Conservation (phyloP, 2,797 vertebrate species). For the Sebastes trivittatus region DNA sequence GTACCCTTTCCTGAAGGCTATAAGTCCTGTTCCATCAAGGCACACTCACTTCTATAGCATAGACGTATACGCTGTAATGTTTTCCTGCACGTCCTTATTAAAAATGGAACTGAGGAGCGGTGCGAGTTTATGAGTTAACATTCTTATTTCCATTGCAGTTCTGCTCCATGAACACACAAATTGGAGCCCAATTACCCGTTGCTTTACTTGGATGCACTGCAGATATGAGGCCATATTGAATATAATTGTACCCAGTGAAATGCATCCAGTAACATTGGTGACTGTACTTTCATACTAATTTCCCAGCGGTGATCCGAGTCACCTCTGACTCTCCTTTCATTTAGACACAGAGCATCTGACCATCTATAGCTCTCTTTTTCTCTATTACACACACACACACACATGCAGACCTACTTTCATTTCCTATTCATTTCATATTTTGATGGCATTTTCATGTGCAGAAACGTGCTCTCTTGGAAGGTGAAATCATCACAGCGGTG, state of each 20-base stretch:
- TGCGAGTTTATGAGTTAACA: conserved; percentile 71
- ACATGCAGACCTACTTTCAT: not conserved
- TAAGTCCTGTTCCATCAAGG: not conserved
- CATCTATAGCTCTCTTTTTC: conserved; percentile 10
- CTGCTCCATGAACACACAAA: conserved; percentile 77
- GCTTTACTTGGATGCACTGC: conserved; percentile 78
- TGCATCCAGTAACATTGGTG: conserved; percentile 68
- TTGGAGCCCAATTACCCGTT: conserved; percentile 79
- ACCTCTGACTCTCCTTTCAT: conserved; percentile 63
- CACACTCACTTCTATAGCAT: not conserved
- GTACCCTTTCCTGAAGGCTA: not conserved
- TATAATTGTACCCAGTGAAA: conserved; percentile 78
- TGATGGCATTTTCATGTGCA: not conserved
- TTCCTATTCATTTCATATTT: conserved; percentile 34
- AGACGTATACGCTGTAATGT: not conserved
- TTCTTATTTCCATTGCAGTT: conserved; percentile 77
- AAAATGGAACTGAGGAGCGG: conserved; percentile 46
- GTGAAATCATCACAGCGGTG: conserved; percentile 37
- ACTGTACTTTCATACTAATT: conserved; percentile 71
- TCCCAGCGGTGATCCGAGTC: conserved; percentile 61
- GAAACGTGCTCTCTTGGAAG: conserved; percentile 13
- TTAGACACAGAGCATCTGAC: conserved; percentile 43
- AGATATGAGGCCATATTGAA: conserved; percentile 77
- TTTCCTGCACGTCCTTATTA: conserved; percentile 55
- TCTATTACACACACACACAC: not conserved